A percentile compares a stretch with the other conserved stretches of the same genome.
Conservation (phyloP, 2,888 invertebrate species). For the Drosophila cyrtoloma region DNA sequence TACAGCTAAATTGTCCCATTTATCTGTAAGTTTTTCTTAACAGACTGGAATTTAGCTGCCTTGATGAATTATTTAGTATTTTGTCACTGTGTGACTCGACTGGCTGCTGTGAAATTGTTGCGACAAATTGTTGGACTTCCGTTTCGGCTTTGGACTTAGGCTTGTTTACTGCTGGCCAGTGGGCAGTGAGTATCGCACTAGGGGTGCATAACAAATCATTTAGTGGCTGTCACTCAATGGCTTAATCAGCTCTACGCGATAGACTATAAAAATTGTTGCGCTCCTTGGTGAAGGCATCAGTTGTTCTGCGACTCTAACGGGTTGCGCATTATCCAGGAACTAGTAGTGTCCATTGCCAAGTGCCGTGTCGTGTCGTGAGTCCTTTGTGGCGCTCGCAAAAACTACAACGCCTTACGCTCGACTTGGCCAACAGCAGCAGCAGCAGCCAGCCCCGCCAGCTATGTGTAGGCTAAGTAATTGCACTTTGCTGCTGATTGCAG, state of each 20-base stretch:
- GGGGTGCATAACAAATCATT: slow-evolving; percentile 78
- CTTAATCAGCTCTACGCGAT: slow-evolving; percentile 54
- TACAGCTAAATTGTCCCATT: not conserved
- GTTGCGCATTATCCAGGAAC: slow-evolving; percentile 30
- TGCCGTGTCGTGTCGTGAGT: slow-evolving; percentile 7
- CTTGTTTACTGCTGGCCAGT: slow-evolving; percentile 59
- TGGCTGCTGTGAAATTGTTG: slow-evolving; percentile 34
- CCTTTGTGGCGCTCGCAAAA: slow-evolving; percentile 33
- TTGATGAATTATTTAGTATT: slow-evolving; percentile 8
- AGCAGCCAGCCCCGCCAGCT: slow-evolving; percentile 25
- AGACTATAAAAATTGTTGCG: slow-evolving; percentile 73
- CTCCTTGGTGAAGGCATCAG: slow-evolving; percentile 57
- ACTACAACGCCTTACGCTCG: slow-evolving; percentile 5
- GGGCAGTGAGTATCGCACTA: slow-evolving; percentile 34
- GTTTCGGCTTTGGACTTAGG: slow-evolving; percentile 60
- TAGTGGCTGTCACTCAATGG: slow-evolving; percentile 74
- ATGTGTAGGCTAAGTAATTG: slow-evolving; percentile 77
- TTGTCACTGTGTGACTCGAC: slow-evolving; percentile 32
- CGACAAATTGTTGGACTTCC: slow-evolving; percentile 73
- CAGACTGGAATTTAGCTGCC: not conserved
- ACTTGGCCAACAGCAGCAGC: slow-evolving; percentile 12
- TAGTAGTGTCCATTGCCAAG: slow-evolving; percentile 26
- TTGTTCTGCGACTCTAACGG: slow-evolving; percentile 45
- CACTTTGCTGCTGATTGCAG: slow-evolving; percentile 75
- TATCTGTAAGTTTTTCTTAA: not conserved